Base-by-base conservation (phyloP, 2,113 vertebrate genomes). In the Pogona vitticeps region DNA sequence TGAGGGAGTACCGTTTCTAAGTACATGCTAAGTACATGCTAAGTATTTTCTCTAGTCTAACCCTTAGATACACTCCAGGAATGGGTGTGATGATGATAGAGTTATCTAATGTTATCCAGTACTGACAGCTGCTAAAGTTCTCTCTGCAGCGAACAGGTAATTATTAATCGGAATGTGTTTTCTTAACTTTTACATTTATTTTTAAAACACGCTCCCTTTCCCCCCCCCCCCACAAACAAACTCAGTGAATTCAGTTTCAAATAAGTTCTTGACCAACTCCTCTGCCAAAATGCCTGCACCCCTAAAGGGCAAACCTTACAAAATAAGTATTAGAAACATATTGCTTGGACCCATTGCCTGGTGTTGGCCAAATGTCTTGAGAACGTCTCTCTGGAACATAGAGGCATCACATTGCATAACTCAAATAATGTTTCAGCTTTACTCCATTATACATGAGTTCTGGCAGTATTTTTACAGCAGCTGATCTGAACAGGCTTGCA, bases 81-180 rank as follows among this genome's bases (percentile, higher is more conserved):
- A 90, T 78, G 83, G 72, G 82, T 92, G 92, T 88, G 90, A 90
- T 0, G 46, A 92, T 0, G 46, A 90, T 92, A 81, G 91, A 78
- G 0, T 90, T 92, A 72, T 86, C 90, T 93, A 88, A 89, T 84
- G 83, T 95, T 92, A 82, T 88, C 88, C 70, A 86, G 89, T 76
- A 76, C 76, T 86, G 90, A 89, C 92, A 95, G 86, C 91, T 94
- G 90, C 65, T 89, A 88, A 92, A n/a, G 23, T 28, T 52, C 7
- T 86, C 89, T 78, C 31, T 23, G 15, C 42, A 93, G 88, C 83
- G 71, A 80, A 82, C 88, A 46, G 87, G 81, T 80, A 91, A 88
- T 91, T 94, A 94, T 93, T 91, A 88, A 88, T 88, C 38, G 0
- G 81, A 77, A 89, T 82, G 81, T 90, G 78, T 90, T 92, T 90